A percentile compares a stretch with the other conserved stretches of the same genome.
Evolutionary conservation across 2,797 vertebrate genomes (phyloP).

Genomic region (Trematomus bernacchii): DNA sequence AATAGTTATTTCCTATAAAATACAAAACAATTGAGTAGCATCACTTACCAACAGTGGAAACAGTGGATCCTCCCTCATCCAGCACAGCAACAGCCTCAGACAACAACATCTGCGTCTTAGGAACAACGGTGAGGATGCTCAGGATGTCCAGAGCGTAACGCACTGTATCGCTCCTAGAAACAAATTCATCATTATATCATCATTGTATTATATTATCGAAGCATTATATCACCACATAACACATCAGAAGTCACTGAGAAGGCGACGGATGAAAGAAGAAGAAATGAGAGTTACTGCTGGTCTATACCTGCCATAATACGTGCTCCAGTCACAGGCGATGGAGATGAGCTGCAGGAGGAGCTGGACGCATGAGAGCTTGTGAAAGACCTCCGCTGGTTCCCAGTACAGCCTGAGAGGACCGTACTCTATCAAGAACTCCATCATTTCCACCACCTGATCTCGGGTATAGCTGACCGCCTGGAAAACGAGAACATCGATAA

Average conservation of each 20-base stretch:
- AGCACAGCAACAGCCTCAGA: slow-evolving; percentile 95
- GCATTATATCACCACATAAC: background rate
- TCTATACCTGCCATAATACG: slow-evolving; percentile 96
- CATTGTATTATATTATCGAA: background rate
- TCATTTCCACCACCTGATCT: slow-evolving; percentile 99
- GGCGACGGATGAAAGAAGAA: background rate
- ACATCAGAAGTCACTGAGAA: background rate
- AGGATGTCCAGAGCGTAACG: slow-evolving; percentile 97
- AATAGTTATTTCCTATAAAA: background rate
- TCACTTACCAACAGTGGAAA: slow-evolving; percentile 95
- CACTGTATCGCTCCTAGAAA: slow-evolving; percentile 94
- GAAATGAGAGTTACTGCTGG: background rate
- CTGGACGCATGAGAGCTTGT: slow-evolving; percentile 96
- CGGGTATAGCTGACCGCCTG: slow-evolving; percentile 97
- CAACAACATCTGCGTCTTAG: slow-evolving; percentile 96
- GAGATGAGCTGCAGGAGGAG: slow-evolving; percentile 98
- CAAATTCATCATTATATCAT: slow-evolving; percentile 11
- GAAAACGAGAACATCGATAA: slow-evolving; percentile 12
- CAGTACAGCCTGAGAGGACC: slow-evolving; percentile 95
- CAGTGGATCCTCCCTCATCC: slow-evolving; percentile 93
- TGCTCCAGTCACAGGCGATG: slow-evolving; percentile 99
- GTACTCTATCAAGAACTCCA: slow-evolving; percentile 98
- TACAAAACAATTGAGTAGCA: background rate
- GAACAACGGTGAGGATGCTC: slow-evolving; percentile 97
- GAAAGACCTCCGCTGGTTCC: slow-evolving; percentile 98